Evolutionary conservation across 2,113 vertebrate genomes (phyloP), one percentile per base, ranked within the genome.

Genomic region (Macrotis lagotis): DNA sequence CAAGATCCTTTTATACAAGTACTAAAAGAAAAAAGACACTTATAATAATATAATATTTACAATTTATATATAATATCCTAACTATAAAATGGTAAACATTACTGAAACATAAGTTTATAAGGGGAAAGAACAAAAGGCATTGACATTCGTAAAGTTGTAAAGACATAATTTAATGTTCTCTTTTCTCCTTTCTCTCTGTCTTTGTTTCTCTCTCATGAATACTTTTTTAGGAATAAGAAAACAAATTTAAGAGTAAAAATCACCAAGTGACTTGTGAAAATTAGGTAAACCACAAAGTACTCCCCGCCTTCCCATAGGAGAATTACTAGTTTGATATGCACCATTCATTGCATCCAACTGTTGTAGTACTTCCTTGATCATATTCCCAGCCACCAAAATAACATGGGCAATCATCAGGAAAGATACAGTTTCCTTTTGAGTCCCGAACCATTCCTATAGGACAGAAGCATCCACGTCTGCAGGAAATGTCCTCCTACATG

Each of bases 401-500:
- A 83, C 98, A 98, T 0, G 98, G 98, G 12, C 98, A 98, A 26
- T 97, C 96, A 14, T 97, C 93, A 51, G 97, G 96, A 52, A 89
- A 49, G 37, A 98, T 94, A 92, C 98, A 98, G 11, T 94, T 89
- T 25, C 98, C 97, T 90, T 96, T 95, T 48, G 97, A 98, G 90
- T 98, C 96, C 55, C 97, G 95, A 91, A 98, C 98, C 97, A 97
- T 97, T 91, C 96, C 96, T 74, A 83, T 50, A 16, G 98, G 97
- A 94, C 98, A 98, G 89, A 97, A 98, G 95, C 98, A 98, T 52
- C 98, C 98, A 51, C 96, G 96, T 88, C 94, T 97, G 96, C 98
- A 98, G 55, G 94, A 48, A 83, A 95, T 91, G 89, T 96, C 92
- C 1, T 83, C 93, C 98, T 98, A 59, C 1, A 90, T 92, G 47